A percentile compares a stretch with the other conserved stretches of the same genome.
Conservation (phyloP, 2,113 vertebrate genomes). For the Podilymbus podiceps region DNA sequence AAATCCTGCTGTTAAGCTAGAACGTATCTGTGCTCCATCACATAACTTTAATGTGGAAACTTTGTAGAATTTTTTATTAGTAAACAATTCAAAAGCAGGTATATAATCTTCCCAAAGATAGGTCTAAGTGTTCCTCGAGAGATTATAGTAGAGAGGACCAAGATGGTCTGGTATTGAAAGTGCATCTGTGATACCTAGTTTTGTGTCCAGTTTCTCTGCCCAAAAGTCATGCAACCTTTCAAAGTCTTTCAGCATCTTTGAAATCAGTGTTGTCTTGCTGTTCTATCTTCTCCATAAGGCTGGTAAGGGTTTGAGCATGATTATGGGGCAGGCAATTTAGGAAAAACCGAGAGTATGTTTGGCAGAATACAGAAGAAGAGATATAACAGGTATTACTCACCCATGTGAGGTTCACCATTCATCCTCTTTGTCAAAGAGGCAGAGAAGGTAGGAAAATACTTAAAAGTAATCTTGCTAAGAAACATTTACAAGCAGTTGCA, state of each 20-base stretch:
- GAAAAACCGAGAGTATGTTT: neutral
- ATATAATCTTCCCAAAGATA: neutral
- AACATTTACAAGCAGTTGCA: neutral
- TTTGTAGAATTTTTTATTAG: neutral
- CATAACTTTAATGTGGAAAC: neutral
- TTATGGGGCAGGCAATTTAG: neutral
- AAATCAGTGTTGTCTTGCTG: neutral
- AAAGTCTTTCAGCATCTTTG: neutral
- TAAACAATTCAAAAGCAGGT: neutral
- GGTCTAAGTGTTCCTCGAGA: neutral
- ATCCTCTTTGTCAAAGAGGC: neutral
- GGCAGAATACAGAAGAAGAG: neutral
- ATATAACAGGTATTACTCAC: neutral
- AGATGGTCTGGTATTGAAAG: neutral
- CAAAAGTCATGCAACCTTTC: neutral
- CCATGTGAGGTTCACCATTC: neutral
- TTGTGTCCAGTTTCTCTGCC: neutral
- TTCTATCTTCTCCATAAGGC: neutral
- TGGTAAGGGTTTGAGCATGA: neutral
- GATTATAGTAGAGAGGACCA: rapidly evolving
- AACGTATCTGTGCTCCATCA: neutral
- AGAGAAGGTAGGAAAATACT: neutral
- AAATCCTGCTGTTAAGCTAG: neutral
- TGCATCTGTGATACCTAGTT: neutral
- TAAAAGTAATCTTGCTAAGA: neutral